Conservation (phyloP, 1,140 invertebrate species). For the Eurosta solidaginis region DNA sequence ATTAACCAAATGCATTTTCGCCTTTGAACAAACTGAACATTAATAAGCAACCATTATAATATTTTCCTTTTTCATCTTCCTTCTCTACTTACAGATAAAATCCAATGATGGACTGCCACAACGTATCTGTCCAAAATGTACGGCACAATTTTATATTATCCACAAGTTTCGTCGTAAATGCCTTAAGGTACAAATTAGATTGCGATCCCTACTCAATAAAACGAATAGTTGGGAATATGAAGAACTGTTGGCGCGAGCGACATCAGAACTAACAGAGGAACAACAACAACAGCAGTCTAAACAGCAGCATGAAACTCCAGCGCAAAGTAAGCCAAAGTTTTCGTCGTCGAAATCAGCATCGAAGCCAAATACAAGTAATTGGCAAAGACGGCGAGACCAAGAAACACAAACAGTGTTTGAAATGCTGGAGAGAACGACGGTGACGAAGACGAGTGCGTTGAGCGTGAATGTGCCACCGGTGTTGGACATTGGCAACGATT, state of each 20-base stretch:
- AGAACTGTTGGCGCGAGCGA: neutral
- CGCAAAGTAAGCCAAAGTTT: too few relatives aligned
- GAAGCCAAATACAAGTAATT: constrained; percentile 27
- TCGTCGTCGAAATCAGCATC: neutral
- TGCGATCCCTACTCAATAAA: constrained; percentile 41
- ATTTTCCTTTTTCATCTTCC: neutral
- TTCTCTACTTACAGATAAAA: constrained; percentile 43
- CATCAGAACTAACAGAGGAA: neutral
- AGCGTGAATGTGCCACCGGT: constrained; percentile 18
- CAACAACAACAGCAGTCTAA: neutral
- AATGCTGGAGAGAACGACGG: neutral
- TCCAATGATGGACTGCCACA: constrained; percentile 52
- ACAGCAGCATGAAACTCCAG: too few relatives aligned
- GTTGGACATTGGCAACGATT: constrained; percentile 30
- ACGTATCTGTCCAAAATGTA: constrained; percentile 53
- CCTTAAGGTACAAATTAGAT: constrained; percentile 47
- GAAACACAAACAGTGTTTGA: constrained; percentile 16
- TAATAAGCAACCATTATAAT: constrained; percentile 10
- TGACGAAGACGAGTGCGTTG: too few relatives aligned
- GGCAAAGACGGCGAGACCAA: neutral
- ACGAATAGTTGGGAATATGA: neutral
- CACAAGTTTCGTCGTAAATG: constrained; percentile 54
- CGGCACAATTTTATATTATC: constrained; percentile 53
- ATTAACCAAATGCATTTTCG: neutral
- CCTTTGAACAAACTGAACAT: constrained; percentile 21